Conservation (phyloP, 2,888 invertebrate species). For the Ophioninae sp. region DNA sequence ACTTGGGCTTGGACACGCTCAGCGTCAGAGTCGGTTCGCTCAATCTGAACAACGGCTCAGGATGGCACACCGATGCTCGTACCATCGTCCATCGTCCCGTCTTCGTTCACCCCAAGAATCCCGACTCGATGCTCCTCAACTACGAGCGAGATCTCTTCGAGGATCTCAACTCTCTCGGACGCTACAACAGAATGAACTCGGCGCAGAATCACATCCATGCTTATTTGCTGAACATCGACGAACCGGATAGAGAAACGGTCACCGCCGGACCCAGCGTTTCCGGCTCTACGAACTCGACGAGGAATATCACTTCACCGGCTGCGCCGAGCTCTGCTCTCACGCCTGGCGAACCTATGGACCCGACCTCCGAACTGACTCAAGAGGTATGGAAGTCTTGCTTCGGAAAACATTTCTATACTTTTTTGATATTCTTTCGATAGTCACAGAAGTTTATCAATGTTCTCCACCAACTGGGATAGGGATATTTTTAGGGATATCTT, state of each 20-base stretch:
- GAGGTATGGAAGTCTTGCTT: slow-evolving; percentile 76
- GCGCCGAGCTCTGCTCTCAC: slow-evolving; percentile 69
- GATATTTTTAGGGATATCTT: no score
- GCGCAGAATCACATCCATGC: slow-evolving; percentile 83
- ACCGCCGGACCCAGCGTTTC: slow-evolving; percentile 72
- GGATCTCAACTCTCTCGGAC: slow-evolving; percentile 87
- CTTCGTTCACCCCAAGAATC: slow-evolving; percentile 87
- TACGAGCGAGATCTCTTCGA: slow-evolving; percentile 89
- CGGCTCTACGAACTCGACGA: slow-evolving; percentile 66
- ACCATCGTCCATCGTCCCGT: slow-evolving; percentile 84
- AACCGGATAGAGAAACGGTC: slow-evolving; percentile 70
- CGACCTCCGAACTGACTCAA: slow-evolving; percentile 80
- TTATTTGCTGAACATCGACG: slow-evolving; percentile 85
- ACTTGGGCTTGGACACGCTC: slow-evolving; percentile 84
- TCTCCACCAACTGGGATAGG: no score
- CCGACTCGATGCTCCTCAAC: slow-evolving; percentile 87
- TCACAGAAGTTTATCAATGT: no score
- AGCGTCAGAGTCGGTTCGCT: slow-evolving; percentile 81
- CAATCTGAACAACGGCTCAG: slow-evolving; percentile 86
- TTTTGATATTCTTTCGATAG: no score
- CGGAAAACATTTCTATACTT: background rate
- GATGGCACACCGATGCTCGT: slow-evolving; percentile 85
- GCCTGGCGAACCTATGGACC: slow-evolving; percentile 67
- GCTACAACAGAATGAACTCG: slow-evolving; percentile 82
- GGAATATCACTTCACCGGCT: slow-evolving; percentile 71